These are phyloP conservation scores for Chiloscyllium plagiosum DNA, from an alignment of 2,113 vertebrate genomes.

Conservation along the genomic window DNA sequence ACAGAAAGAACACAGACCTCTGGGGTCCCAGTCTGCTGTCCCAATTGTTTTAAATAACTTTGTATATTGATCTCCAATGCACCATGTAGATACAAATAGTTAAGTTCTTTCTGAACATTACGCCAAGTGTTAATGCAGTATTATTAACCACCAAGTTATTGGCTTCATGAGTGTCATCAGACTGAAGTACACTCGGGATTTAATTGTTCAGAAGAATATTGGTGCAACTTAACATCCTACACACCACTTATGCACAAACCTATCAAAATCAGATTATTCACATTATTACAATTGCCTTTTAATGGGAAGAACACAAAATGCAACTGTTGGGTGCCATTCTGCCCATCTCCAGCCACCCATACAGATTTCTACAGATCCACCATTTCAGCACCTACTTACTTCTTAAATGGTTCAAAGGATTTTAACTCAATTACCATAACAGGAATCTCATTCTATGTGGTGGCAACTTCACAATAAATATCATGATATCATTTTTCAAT, in stretches of 20 bases:
- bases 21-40: background rate
- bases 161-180: background rate
- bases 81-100: background rate
- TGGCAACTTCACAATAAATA: background rate
- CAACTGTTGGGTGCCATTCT: background rate
- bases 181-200: background rate
- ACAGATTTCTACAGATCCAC: background rate
- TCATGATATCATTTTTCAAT: background rate
- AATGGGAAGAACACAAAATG: background rate
- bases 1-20: background rate
- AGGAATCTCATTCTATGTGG: background rate
- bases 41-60: background rate
- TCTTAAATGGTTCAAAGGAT: background rate
- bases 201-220: background rate
- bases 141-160: background rate
- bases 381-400: background rate
- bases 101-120: background rate
- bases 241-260: background rate
- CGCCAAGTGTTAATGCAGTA: background rate
- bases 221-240: background rate
- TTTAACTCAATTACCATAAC: background rate
- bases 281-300: background rate
- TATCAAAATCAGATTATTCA: background rate
- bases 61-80: background rate
- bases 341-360: background rate